Percentiles rank a stretch among this genome's conserved stretches.
These are phyloP conservation scores for Nudaria mundana DNA, from an alignment of 2,888 invertebrate species.

Conservation along the genomic window DNA sequence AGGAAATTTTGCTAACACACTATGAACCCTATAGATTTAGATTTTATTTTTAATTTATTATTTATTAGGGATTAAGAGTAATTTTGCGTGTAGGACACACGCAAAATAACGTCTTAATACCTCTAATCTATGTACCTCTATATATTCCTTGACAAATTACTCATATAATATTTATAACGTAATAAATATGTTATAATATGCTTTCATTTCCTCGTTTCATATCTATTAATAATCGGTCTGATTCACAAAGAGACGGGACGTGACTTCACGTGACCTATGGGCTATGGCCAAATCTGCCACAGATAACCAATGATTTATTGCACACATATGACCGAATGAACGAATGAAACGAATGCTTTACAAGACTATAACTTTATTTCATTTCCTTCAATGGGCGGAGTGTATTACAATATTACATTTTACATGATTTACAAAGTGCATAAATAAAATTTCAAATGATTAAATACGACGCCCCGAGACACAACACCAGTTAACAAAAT, in stretches of 20 bases:
- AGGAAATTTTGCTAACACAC: too few species aligned
- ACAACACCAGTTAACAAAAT: constrained; percentile 34
- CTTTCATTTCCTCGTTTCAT: constrained; percentile 10
- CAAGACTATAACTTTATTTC: constrained; percentile 35
- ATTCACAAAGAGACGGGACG: constrained; percentile 20
- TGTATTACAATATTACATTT: constrained; percentile 67
- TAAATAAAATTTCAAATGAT: constrained; percentile 60
- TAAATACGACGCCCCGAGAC: constrained; percentile 46
- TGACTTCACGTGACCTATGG: too few species aligned
- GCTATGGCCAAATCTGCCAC: constrained; percentile 33
- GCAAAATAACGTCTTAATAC: too few species aligned
- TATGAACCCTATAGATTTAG: too few species aligned
- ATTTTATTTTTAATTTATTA: too few species aligned
- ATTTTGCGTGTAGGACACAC: too few species aligned
- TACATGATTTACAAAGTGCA: constrained; percentile 64
- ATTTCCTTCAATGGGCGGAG: constrained; percentile 35
- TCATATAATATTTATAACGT: not conserved
- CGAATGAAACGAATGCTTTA: constrained; percentile 30
- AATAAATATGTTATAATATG: constrained; percentile 1
- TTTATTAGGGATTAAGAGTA: too few species aligned
- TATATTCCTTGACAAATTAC: too few species aligned
- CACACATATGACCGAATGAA: constrained; percentile 30
- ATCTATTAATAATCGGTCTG: constrained; percentile 27
- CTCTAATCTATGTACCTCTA: too few species aligned
- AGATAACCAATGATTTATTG: constrained; percentile 38